Evolutionary conservation across 1,140 invertebrate species (phyloP).

Genomic region (Leguminivora glycinivorella): DNA sequence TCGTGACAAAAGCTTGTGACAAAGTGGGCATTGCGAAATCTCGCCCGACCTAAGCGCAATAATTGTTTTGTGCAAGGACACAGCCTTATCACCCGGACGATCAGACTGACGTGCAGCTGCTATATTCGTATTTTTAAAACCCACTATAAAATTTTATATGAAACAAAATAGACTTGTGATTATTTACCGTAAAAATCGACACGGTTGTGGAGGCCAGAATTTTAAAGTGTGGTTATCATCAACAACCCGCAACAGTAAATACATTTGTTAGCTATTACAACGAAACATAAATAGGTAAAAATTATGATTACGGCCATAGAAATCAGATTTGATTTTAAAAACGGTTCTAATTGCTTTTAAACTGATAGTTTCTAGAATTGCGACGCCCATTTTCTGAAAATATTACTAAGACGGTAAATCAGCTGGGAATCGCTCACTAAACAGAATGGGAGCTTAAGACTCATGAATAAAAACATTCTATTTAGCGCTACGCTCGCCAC

Average conservation of each 20-base stretch:
- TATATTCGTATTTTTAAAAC: slow-evolving; percentile 35
- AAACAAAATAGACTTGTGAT: slow-evolving; percentile 36
- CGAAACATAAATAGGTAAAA: too few relatives aligned
- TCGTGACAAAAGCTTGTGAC: slow-evolving; percentile 43
- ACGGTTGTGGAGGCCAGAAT: neutral
- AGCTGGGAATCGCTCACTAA: slow-evolving; percentile 69
- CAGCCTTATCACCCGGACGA: slow-evolving; percentile 54
- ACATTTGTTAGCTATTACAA: neutral
- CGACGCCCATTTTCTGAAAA: slow-evolving; percentile 59
- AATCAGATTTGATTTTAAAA: slow-evolving; percentile 33
- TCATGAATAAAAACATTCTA: slow-evolving; percentile 79
- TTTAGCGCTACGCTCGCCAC: slow-evolving; percentile 70
- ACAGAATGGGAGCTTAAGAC: slow-evolving; percentile 66
- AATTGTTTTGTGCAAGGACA: slow-evolving; percentile 72
- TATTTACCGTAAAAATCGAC: neutral
- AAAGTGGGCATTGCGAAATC: slow-evolving; percentile 49
- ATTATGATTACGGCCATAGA: neutral
- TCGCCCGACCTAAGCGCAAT: slow-evolving; percentile 45
- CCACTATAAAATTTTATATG: slow-evolving; percentile 34
- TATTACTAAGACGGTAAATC: slow-evolving; percentile 74
- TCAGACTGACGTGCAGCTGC: slow-evolving; percentile 42
- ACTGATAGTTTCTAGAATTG: slow-evolving; percentile 45
- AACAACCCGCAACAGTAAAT: neutral
- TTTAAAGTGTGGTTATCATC: neutral
- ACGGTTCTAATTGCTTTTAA: slow-evolving; percentile 40